Percentiles rank a stretch among this genome's conserved stretches.
Conservation (phyloP, 2,797 vertebrate genomes). For the Hipposideros larvatus region DNA sequence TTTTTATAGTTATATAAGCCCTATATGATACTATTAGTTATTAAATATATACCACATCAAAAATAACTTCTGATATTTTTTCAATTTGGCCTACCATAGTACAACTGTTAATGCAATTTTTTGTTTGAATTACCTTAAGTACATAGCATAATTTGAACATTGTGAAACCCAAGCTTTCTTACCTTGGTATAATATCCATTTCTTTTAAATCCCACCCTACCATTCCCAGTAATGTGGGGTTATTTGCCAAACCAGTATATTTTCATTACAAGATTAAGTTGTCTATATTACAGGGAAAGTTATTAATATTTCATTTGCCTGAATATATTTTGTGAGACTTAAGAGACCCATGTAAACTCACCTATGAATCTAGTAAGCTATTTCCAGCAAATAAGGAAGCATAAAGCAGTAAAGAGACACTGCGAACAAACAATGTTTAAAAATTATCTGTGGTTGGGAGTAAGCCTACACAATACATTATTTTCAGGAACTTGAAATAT, state of each 20-base stretch:
- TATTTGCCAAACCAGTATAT: conserved; percentile 55
- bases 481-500: conserved; percentile 50
- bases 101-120: not conserved
- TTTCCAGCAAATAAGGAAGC: conserved; percentile 62
- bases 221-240: conserved; percentile 49
- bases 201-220: conserved; percentile 16
- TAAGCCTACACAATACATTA: conserved; percentile 17
- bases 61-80: conserved; percentile 45
- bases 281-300: conserved; percentile 22
- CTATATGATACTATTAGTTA: not conserved
- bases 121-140: conserved; percentile 1
- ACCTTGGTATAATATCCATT: not conserved
- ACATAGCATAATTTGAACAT: conserved; percentile 42
- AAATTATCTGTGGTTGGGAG: conserved; percentile 53
- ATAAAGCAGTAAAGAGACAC: not conserved
- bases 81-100: not conserved
- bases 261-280: conserved; percentile 58
- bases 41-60: conserved; percentile 32
- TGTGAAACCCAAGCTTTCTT: conserved; percentile 54
- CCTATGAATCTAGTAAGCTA: not conserved
- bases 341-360: conserved; percentile 53
- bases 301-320: conserved; percentile 61
- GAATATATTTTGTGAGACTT: conserved; percentile 60
- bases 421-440: conserved; percentile 31
- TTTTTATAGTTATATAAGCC: not conserved